These are phyloP conservation scores for Athalia rosae DNA, from an alignment of 2,888 invertebrate species.

Conservation along the genomic window DNA sequence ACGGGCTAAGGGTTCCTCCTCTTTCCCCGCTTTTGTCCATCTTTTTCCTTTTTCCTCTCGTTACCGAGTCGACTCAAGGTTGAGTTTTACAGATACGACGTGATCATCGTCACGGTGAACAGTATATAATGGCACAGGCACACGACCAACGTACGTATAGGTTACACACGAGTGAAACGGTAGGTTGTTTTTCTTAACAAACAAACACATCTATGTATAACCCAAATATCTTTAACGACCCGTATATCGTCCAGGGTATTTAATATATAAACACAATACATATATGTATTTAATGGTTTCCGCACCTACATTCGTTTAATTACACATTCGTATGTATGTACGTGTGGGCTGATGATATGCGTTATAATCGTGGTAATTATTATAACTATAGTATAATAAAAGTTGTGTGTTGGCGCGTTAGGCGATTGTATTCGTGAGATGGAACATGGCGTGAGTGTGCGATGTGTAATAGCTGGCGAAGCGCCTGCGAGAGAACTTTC, in stretches of 20 bases:
- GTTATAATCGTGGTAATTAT: not conserved
- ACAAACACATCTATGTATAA: constrained; percentile 25
- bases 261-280: constrained; percentile 22
- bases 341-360: not conserved
- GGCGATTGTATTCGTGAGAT: constrained; percentile 34
- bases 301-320: no score
- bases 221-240: constrained; percentile 32
- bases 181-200: constrained; percentile 29
- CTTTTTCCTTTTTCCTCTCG: no score
- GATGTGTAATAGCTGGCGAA: constrained; percentile 38
- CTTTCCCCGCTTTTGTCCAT: no score
- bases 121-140: not conserved
- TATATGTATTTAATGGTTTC: not conserved
- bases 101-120: constrained; percentile 32
- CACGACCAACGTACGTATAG: not conserved
- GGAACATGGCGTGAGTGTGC: not conserved
- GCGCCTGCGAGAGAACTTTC: constrained; percentile 37
- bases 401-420: no score
- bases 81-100: constrained; percentile 16
- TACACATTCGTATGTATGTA: not conserved
- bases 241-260: constrained; percentile 13
- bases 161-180: no score
- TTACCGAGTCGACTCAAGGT: constrained; percentile 23
- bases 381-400: no score
- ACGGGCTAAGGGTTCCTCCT: constrained; percentile 19